A percentile compares a stretch with the other conserved stretches of the same genome.
Conservation (phyloP, 2,888 invertebrate genomes). For the Callyntrura guangdongensis region DNA sequence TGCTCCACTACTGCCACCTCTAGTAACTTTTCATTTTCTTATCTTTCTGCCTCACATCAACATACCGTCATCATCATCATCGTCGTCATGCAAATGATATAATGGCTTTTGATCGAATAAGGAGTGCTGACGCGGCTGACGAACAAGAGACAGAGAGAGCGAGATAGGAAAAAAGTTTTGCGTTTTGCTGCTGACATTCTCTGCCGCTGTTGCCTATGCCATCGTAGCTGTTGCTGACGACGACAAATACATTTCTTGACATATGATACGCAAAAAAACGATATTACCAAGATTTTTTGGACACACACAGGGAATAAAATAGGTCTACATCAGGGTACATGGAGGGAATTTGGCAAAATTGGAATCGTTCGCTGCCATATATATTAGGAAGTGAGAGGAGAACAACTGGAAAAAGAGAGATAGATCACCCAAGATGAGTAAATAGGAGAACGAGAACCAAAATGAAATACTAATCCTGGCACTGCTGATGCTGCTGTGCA, state of each 20-base stretch:
- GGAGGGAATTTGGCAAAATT: not conserved
- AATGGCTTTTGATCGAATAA: slow-evolving; percentile 38
- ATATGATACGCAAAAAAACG: not conserved
- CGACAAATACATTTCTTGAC: not conserved
- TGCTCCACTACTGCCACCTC: not conserved
- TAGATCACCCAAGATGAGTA: not conserved
- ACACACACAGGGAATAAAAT: not conserved
- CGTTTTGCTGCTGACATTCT: slow-evolving; percentile 6
- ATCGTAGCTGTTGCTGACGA: not conserved
- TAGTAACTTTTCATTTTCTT: not conserved
- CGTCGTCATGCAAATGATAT: slow-evolving; percentile 27
- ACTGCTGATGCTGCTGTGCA: not conserved
- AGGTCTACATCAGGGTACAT: not conserved
- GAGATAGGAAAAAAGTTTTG: not conserved
- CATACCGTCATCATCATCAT: slow-evolving; percentile 1
- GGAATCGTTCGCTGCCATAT: not conserved
- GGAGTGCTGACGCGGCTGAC: slow-evolving; percentile 31
- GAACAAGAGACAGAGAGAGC: not conserved
- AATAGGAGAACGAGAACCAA: not conserved
- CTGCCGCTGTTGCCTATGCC: not conserved
- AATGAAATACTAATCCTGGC: not conserved
- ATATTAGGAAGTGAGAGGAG: not conserved
- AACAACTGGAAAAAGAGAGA: not conserved
- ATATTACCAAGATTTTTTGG: not conserved
- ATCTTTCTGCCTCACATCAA: slow-evolving; percentile 31